Percentiles rank a stretch among this genome's conserved stretches.
phyloP scores from a whole-genome alignment of 1,140 invertebrate genomes.

The Phymorhynchus buccinoides region DNA sequence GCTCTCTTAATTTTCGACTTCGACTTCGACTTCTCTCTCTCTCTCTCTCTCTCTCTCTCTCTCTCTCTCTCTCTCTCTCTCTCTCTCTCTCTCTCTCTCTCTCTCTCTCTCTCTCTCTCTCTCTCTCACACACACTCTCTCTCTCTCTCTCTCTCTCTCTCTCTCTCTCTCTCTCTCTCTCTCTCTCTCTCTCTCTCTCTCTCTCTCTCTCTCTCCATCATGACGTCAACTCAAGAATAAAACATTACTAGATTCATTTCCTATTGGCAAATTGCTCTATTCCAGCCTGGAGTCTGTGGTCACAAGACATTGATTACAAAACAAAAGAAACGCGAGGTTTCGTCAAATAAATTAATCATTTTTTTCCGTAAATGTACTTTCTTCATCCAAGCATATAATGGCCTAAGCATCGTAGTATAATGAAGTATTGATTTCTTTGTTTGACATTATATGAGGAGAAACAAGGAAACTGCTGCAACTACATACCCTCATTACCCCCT shows the following conservation, averaged over 20 bases:
- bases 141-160: neutral
- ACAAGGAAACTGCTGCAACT: too few species aligned
- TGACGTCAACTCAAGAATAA: neutral
- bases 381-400: too few species aligned
- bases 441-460: too few species aligned
- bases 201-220: neutral
- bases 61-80: neutral
- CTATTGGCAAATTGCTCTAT: too few species aligned
- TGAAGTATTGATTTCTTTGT: too few species aligned
- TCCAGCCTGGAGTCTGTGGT: too few species aligned
- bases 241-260: neutral
- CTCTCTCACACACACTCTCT: neutral
- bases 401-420: too few species aligned
- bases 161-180: neutral
- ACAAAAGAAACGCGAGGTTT: too few species aligned
- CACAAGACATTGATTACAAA: too few species aligned
- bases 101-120: slow-evolving; percentile 2
- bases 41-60: neutral
- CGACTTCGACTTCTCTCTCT: neutral
- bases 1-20: neutral
- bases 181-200: neutral
- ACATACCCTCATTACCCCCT: too few species aligned
- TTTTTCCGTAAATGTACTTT: too few species aligned
- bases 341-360: too few species aligned
- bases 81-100: neutral